Conservation (phyloP, 2,113 vertebrate species). For the Forbesichthys papilliferus region DNA sequence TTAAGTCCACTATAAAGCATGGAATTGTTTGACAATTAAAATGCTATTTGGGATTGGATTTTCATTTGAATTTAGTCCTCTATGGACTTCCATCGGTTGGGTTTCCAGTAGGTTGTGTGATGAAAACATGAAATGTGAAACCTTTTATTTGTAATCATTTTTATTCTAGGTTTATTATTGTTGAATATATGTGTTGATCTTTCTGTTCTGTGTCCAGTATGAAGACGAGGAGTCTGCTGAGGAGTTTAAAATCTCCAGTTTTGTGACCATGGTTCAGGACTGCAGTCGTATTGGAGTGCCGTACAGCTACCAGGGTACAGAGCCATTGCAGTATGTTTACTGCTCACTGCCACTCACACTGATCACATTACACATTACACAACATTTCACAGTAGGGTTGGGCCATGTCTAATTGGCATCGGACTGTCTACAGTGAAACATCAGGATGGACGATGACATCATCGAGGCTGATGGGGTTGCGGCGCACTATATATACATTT, state of each 20-base stretch:
- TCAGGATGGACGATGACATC: no score
- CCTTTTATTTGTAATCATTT: not conserved
- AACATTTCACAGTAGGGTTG: not conserved
- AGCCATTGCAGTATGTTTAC: not conserved
- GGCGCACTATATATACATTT: no score
- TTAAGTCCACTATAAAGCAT: no score
- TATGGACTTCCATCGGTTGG: no score
- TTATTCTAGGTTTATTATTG: no score
- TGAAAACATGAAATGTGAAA: not conserved
- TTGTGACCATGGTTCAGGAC: constrained; percentile 94
- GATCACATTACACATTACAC: not conserved
- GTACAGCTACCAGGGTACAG: constrained; percentile 87
- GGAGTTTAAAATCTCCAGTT: constrained; percentile 97
- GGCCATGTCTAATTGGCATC: no score
- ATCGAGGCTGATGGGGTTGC: no score
- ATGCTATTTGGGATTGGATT: no score
- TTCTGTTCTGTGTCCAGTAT: constrained; percentile 75
- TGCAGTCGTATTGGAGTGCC: constrained; percentile 91
- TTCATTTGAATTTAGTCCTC: no score
- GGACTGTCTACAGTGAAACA: no score
- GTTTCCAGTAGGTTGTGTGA: not conserved
- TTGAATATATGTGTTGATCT: no score
- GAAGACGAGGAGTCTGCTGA: constrained; percentile 96
- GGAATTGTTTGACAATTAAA: no score
- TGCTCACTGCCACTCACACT: not conserved